Base-by-base conservation (phyloP, 2,888 invertebrate genomes). In the Rhingia rostrata region DNA sequence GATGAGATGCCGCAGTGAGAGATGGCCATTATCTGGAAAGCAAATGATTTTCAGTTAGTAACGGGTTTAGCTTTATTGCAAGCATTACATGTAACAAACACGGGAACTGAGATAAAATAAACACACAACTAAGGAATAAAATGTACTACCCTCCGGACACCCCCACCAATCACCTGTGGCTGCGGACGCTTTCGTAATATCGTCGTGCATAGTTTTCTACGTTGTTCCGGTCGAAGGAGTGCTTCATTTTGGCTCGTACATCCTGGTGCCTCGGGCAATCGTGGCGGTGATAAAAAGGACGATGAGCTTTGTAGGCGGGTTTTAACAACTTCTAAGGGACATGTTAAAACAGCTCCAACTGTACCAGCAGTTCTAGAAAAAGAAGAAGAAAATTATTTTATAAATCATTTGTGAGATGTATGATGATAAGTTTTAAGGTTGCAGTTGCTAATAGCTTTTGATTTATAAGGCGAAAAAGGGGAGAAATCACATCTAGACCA, bases 321-420 rank as follows among this genome's bases (percentile, higher is more conserved):
- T 92, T 99, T 99, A 54, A 99, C 98, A 87, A 99, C 99, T 93
- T 99, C 99, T 88, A 99, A 93, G 9, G 99, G 99, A 92, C 99
- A 99, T 89, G 99, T 99, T 86, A 98, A 95, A 87, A 99, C 97
- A 14, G 99, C 99, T 67, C 99, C 99, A 56, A 97, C 96, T 66
- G 99, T 99, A 86, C 99, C 99, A 86, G 98, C 99, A 92, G 97
- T 95, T 90, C 99, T 99, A 35, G 33, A 92, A 92, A 88, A 70
- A 86, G 78, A 88, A 87, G 79, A 73, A 54, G 53, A 3, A 75
- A 60, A 63, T 43, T 30, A 10, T n/a, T n/a, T n/a, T 63, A 37
- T 37, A 56, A 75, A 14, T 61, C 32, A 14, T 30, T 41, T 32
- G 12, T 9, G 7, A 6, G 10, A 39, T 39, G 39, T 39, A 47